Conservation (phyloP, 2,113 vertebrate species). For the Pelecanoides urinatrix region DNA sequence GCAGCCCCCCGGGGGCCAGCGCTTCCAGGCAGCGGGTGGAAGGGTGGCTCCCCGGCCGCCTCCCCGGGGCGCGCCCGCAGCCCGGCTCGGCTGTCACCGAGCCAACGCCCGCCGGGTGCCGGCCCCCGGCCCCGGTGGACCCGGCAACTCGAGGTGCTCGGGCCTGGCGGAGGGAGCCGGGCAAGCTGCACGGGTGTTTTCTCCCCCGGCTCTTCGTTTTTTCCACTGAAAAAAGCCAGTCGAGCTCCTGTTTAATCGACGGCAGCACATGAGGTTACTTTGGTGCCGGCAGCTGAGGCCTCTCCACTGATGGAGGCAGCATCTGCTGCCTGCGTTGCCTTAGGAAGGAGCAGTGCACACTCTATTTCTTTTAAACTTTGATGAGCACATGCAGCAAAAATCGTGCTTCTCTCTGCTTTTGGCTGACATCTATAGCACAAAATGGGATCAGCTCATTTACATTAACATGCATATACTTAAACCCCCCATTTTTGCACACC, state of each 20-base stretch:
- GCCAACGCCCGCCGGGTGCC: not conserved
- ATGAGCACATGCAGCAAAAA: not conserved
- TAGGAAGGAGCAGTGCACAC: not conserved
- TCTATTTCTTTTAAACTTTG: not conserved
- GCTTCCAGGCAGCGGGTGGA: not conserved
- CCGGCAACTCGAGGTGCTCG: not conserved
- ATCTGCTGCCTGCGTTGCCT: not conserved
- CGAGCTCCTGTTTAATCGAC: not conserved
- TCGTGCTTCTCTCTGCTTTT: not conserved
- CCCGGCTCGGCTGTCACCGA: not conserved
- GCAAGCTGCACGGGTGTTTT: not conserved
- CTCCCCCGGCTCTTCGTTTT: not conserved
- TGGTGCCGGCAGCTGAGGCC: not conserved
- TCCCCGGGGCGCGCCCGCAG: not conserved
- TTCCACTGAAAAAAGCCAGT: not conserved
- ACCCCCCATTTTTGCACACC: not conserved
- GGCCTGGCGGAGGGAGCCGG: not conserved
- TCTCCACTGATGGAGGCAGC: not conserved
- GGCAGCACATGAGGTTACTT: not conserved
- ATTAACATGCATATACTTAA: not conserved
- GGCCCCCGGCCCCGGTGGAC: not conserved
- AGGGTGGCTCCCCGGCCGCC: not conserved
- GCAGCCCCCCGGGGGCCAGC: constrained; percentile 12
- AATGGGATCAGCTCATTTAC: not conserved
- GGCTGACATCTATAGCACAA: not conserved